Base-by-base conservation (phyloP, 30 jellyfish, hydroid and myxozoan genomes). In the Catostylus mosaicus region DNA sequence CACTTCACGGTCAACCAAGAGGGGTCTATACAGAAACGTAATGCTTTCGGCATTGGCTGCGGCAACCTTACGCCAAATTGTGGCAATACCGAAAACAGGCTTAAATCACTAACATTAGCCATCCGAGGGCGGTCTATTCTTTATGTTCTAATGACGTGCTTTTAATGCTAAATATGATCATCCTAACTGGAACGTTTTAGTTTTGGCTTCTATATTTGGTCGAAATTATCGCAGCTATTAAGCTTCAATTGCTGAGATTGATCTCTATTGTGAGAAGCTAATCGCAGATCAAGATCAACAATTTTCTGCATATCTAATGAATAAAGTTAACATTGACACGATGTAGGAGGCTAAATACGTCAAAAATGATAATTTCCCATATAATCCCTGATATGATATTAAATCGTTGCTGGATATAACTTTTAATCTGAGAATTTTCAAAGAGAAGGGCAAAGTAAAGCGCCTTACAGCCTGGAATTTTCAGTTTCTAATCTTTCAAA, bases 381-480 rank as follows among this genome's bases (percentile, higher is more conserved):
- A 23, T 68, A 68, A 37, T 68, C 40, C 56, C 2, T 34, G 64
- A 37, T 33, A 68, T 38, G 64, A 68, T 68, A 37, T 34, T 36
- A 68, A 3, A 34, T 34, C 65, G 3, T 34, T 45, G 65, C 16
- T 34, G 65, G 33, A 33, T 23, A 34, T 68, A 23, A 34, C 11
- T 7, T 24, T 68, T 68, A 35, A 68, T 38, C 77, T 43, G 26
- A 65, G 77, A 61, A 68, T 43, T 33, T 36, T 68, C 38, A 0
- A 36, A 16, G 26, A 7, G 61, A 36, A 68, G 56, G 65, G 80
- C 26, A 37, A 10, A 48, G 20, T 27, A 31, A 68, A 68, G 65
- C 80, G 54, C 56, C 80, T 68, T 34, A 37, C 26, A n/a, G 34
- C 80, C 80, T 68, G 80, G 80, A 68, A 34, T 68, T 48, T 34